Base-by-base conservation (phyloP, 1,140 invertebrate genomes). In the Drosophila subobscura region DNA sequence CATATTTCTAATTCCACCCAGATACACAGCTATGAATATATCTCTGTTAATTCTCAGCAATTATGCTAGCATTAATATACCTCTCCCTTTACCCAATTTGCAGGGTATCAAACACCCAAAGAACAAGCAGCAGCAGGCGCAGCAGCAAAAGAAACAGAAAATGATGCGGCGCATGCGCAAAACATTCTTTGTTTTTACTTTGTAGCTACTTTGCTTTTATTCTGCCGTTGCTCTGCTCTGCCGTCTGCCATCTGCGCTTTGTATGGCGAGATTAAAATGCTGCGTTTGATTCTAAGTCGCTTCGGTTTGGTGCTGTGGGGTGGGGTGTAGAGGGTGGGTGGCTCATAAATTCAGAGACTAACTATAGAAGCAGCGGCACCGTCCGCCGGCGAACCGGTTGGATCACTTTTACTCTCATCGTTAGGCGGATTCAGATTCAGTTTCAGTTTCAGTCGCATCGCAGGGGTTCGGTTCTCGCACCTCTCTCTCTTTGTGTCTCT, bases 351-450 rank as follows among this genome's bases (percentile, higher is more conserved):
- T 81, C 45, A 61, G 46, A 67, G 58, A 61, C 67, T 86, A 88
- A 88, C 83, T 88, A 86, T 86, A 86, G 78, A 85, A 86, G 79
- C 65, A 47, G 73, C 76, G 58, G 54, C 27, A 46, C 58, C 47
- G 66, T 57, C 12, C 56, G 57, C 42, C 16, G 16, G 41, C 37
- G 61, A 71, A 85, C 81, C 84, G 83, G 83, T 89, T 83, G 45
- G 47, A 83, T 88, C 83, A 88, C 83, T 88, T 88, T 88, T 88
- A 88, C 83, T 88, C 83, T 88, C 83, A 88, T 88, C 79, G 77
- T 67, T 56, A 64, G 56, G 61, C 64, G 64, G 72, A 76, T 79
- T 66, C 16, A 20, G 16, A 20, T 20, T 20, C 16, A 20, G 60
- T 60, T 14, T 55, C 20, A 59, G 25, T 22, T n/a, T 37, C 52